Conservation (phyloP, 2,888 invertebrate genomes). For the Xanthorhoe spadicearia region DNA sequence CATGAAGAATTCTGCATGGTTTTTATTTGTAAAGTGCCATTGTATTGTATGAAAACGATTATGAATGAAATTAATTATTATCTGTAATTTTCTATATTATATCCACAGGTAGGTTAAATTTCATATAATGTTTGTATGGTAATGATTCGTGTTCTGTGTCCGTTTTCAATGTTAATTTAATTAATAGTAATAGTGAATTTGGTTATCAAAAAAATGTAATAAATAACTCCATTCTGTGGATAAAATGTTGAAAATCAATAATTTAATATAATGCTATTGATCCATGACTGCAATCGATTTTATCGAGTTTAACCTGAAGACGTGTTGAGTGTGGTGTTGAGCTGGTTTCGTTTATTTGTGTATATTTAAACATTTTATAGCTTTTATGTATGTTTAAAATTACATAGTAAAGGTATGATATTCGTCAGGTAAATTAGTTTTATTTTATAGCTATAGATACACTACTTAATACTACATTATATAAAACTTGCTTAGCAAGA, state of each 20-base stretch:
- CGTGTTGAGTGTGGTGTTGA: conserved; percentile 23
- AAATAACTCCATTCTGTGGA: conserved; percentile 5
- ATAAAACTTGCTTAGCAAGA: too few relatives aligned
- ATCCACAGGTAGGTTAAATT: conserved; percentile 7
- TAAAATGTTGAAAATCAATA: conserved; percentile 9
- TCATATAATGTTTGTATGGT: background rate
- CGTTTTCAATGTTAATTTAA: background rate
- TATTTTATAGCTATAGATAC: conserved; percentile 5
- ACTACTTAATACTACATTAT: too few relatives aligned
- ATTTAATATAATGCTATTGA: conserved; percentile 34
- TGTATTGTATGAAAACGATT: conserved; percentile 29
- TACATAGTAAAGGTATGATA: conserved; percentile 64
- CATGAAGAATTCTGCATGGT: conserved; percentile 4
- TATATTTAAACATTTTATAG: conserved; percentile 58
- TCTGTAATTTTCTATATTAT: background rate
- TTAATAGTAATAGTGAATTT: background rate
- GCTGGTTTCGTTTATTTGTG: conserved; percentile 47
- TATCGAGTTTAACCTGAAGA: conserved; percentile 40
- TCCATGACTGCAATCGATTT: conserved; percentile 54
- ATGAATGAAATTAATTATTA: conserved; percentile 14
- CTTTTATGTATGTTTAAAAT: conserved; percentile 62
- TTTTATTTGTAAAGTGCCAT: conserved; percentile 44
- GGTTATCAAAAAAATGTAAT: background rate
- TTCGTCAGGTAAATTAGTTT: conserved; percentile 43
- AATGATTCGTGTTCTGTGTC: background rate